Conservation (phyloP, 2,113 vertebrate species). For the Stictonetta naevosa region DNA sequence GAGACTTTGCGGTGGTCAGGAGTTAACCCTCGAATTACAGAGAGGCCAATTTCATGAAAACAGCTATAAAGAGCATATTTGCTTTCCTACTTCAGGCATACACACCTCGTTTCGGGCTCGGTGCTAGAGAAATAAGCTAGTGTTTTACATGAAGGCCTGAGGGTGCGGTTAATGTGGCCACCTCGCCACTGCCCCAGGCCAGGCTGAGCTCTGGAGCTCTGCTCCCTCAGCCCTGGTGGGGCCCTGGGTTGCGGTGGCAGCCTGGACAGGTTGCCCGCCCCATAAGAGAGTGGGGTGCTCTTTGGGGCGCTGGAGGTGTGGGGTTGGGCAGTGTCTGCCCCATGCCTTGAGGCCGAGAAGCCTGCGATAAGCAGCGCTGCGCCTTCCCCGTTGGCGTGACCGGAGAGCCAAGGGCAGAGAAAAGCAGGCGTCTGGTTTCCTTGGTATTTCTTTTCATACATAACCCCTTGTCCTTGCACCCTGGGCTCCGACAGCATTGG, state of each 20-base stretch:
- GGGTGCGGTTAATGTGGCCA: neutral
- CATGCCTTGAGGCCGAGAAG: neutral
- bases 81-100: neutral
- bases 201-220: neutral
- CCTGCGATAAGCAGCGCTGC: neutral
- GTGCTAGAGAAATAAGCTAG: neutral
- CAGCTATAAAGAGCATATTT: neutral
- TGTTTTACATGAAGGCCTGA: neutral
- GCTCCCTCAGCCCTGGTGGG: neutral
- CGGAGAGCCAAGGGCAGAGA: neutral
- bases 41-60: neutral
- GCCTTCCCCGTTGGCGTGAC: neutral
- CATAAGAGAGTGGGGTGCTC: neutral
- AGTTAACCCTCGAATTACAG: neutral
- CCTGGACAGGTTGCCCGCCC: too few relatives aligned
- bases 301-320: neutral
- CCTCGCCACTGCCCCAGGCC: neutral
- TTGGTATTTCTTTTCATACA: slow-evolving; percentile 56
- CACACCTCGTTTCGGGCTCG: neutral
- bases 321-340: neutral
- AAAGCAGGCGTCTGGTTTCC: slow-evolving; percentile 51
- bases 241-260: neutral
- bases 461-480: slow-evolving; percentile 56
- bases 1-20: neutral
- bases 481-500: slow-evolving; percentile 44